Evolutionary conservation across 1,140 invertebrate genomes (phyloP), one percentile per base, ranked within the genome.

Genomic region (Atta cephalotes): DNA sequence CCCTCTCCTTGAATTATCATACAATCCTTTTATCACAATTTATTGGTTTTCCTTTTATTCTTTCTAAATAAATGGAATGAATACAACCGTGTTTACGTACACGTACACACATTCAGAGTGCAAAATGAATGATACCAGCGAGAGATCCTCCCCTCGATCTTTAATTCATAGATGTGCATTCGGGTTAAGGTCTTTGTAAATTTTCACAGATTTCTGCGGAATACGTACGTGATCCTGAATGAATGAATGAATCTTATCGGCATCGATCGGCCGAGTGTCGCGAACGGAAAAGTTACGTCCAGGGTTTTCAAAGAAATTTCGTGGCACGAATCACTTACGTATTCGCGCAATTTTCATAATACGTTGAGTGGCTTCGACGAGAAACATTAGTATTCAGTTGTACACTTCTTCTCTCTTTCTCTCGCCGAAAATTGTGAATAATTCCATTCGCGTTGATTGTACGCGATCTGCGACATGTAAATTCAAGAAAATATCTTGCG

Each of bases 141-240:
- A 76, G 45, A 79, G 45, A 79, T 80, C 35, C 28, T 14, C 5
- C 31, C 21, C 5, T 25, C 60, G 60, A 85, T 85, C 76, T 85
- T 88, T 90, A 88, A 88, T 90, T 88, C 88, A 82, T 78, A 45
- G 51, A 53, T 63, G 39, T 21, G 35, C 62, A 76, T 56, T 85
- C 49, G 74, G 58, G 58, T 79, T 79, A 86, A 86, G 63, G 68
- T 58, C 74, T 87, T 56, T 58, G 88, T 85, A 85, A 80, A 86
- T 88, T 77, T 79, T 60, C 68, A 56, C 45, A 72, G 21, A 84
- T 90, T 87, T 79, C 35, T 45, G 14, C 39, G 28, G 39, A 70
- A 79, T 86, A 51, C 63, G 76, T 88, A 86, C 70, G 82, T 85
- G 79, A 89, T 68, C 80, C 68, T 49, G 53, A 85, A 85, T 87